Base-by-base conservation (phyloP, 1,140 invertebrate genomes). In the Lepeophtheirus salmonis region DNA sequence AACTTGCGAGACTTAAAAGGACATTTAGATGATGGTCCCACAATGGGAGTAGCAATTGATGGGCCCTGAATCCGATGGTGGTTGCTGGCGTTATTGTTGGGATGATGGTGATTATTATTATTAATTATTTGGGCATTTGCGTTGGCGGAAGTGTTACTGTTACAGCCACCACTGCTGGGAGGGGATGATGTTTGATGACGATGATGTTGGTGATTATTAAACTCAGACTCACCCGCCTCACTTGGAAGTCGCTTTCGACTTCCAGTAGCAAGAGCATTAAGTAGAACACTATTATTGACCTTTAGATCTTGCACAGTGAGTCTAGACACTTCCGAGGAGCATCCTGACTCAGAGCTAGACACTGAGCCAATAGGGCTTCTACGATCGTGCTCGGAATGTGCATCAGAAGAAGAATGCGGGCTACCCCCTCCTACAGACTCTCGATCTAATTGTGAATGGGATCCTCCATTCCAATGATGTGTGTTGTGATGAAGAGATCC, bases 281-380 rank as follows among this genome's bases (percentile, higher is more conserved):
- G 18, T 21, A 61, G 50, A 13, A 61, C 59, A 50, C 48, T 56
- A 12, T 24, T 26, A 13, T 61, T n/a, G 2, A 61, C 25, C 13
- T 50, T 52, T 14, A 61, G 50, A 23, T 59, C 57, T 18, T 59
- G 23, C 2, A 59, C 59, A 17, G 49, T 56, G 3, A 61, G 59
- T 53, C 25, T 21, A 26, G 48, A 20, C 13, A 80, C 76, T 63
- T 80, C 79, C 2, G 75, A 74, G 62, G 79, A 80, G 68, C 78
- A 80, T 60, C 79, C 76, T 3, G 83, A 86, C 66, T 86, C 84
- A 0, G 82, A 86, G 68, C 84, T 87, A 0, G 84, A 87, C 0
- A 89, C 85, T 0, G 83, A 87, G 1, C 86, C 84, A 3, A 87
- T 71, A 0, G 85, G 85, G 67, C 83, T 85, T 66, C 59, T 14